Evolutionary conservation across 2,797 vertebrate species (phyloP), one percentile per base, ranked within the genome.

Genomic region (Parotocinclus haroldoi): DNA sequence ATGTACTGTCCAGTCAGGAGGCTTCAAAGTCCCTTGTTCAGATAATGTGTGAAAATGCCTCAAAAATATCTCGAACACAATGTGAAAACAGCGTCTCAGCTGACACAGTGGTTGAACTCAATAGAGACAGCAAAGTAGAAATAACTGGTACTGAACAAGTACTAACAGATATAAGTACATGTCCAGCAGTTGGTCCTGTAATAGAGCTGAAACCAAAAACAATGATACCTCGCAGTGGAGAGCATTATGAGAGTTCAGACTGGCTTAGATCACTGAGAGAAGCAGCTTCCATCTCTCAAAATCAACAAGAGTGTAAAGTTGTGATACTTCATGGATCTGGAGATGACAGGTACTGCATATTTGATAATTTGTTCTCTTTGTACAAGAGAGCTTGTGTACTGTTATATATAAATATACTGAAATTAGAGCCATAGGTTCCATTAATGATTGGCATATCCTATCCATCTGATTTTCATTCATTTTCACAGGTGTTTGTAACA

Each of bases 251-350:
- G 39, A 36, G 37, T 52, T 74, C 74, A 66, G 66, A 76, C 74
- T 90, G 89, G 89, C 87, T 90, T 55, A 72, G 72, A 81, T 80
- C 80, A 40, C 77, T 89, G 40, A 86, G 81, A 77, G 83, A 88
- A 44, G 83, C 84, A 16, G 84, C 82, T 0, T 67, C 73, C 40
- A 61, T 60, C 37, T 75, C 78, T 73, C 84, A 86, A 58, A 51
- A 74, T 40, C 78, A 83, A 51, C 78, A 81, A 68, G 67, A 80
- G 66, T 69, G 63, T 53, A 78, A 66, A 69, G 74, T 55, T 68
- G 77, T 80, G 19, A 63, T 37, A 16, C n/a, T 60, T 48, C 71
- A 70, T 52, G 70, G 59, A 72, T 46, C 56, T 61, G 46, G 66
- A 59, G 46, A 62, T 37, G 70, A 46, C 80, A 92, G 91, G 91